phyloP scores from a whole-genome alignment of 2,888 invertebrate species.

The Palloptera scutellata region DNA sequence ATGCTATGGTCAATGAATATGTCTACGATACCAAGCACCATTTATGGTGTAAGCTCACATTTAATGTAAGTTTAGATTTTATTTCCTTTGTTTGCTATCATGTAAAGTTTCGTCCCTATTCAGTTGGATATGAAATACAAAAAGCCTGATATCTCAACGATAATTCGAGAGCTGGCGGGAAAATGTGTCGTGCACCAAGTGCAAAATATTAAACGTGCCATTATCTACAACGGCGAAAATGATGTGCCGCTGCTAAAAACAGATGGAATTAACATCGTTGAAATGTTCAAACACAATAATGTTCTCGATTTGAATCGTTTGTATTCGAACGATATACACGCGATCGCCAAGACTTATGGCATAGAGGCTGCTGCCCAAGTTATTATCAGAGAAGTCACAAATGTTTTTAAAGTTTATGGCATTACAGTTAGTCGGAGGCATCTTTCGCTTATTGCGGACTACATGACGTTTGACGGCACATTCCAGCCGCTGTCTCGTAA shows the following conservation, averaged over 20 bases:
- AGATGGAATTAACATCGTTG: conserved; percentile 92
- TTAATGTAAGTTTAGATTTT: conserved; percentile 68
- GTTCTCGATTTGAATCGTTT: conserved; percentile 81
- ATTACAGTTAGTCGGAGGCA: conserved; percentile 95
- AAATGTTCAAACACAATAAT: conserved; percentile 85
- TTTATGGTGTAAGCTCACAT: conserved; percentile 85
- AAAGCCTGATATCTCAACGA: conserved; percentile 78
- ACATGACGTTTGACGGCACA: conserved; percentile 94
- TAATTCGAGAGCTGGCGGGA: conserved; percentile 74
- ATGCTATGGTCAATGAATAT: conserved; percentile 68
- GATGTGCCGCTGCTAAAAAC: conserved; percentile 83
- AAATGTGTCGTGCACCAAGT: conserved; percentile 83
- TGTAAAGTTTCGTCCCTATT: conserved; percentile 26
- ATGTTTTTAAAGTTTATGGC: conserved; percentile 97
- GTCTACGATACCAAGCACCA: conserved; percentile 78
- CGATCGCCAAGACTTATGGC: conserved; percentile 89
- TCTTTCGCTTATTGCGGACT: conserved; percentile 91
- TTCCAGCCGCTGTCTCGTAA: conserved; percentile 90
- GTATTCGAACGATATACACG: conserved; percentile 94
- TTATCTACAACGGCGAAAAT: conserved; percentile 76
- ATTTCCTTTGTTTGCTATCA: not conserved
- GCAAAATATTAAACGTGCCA: conserved; percentile 82
- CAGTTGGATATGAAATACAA: conserved; percentile 70
- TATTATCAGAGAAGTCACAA: conserved; percentile 91
- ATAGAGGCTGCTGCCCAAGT: conserved; percentile 94